Evolutionary conservation across 2,113 vertebrate species (phyloP).

Genomic region (Peromyscus leucopus): DNA sequence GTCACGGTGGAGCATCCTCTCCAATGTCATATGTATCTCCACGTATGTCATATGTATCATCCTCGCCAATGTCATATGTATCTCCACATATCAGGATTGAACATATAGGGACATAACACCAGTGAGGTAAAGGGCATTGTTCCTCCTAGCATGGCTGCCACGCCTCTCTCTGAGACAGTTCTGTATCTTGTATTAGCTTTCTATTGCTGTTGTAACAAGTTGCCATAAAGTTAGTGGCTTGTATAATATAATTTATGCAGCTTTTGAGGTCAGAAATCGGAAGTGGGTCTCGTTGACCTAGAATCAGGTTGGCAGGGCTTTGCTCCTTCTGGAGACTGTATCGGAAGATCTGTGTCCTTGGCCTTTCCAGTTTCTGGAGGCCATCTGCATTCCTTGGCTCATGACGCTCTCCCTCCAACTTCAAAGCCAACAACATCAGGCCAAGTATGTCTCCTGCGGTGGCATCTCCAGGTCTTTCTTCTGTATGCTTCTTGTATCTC

Average conservation of each 20-base stretch:
- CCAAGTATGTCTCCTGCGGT: background rate
- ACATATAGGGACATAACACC: too few relatives aligned
- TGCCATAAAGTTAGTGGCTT: background rate
- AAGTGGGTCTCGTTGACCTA: background rate
- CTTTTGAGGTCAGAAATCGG: conserved; percentile 16
- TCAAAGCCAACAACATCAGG: background rate
- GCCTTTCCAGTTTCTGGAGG: conserved; percentile 19
- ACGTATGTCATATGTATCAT: background rate
- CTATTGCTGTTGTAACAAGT: background rate
- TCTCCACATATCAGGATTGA: background rate
- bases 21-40: background rate
- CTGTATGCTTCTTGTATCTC: background rate
- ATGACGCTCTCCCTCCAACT: background rate
- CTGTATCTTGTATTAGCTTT: background rate
- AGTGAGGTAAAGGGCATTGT: background rate
- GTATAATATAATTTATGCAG: background rate
- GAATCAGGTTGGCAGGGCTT: background rate
- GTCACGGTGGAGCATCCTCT: background rate
- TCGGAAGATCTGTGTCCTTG: background rate
- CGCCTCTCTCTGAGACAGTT: background rate
- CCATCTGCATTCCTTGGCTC: conserved; percentile 19
- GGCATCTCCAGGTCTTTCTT: background rate
- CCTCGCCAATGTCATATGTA: background rate
- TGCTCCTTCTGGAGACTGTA: background rate
- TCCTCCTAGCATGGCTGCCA: background rate